Base-by-base conservation (phyloP, 2,797 vertebrate genomes). In the Malacoctenus gilli region DNA sequence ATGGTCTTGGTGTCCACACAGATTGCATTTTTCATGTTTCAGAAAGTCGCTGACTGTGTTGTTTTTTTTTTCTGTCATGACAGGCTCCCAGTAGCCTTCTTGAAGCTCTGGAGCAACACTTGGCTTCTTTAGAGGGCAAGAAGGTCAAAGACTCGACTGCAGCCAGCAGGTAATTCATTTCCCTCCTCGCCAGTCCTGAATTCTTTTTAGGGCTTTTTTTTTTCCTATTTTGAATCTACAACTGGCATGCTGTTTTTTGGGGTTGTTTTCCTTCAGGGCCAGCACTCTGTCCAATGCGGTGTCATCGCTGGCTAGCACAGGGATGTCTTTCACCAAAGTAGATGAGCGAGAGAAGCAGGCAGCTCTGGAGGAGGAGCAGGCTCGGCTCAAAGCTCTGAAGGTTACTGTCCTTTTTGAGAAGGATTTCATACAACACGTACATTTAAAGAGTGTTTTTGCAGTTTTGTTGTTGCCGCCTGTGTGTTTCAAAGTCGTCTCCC, bases 141-240 rank as follows among this genome's bases (percentile, higher is more conserved):
- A 99, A 99, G 90, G 97, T 99, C 63, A 99, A 99, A 92, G 97
- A 99, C 85, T 98, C 97, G 50, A 99, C 97, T 34, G 96, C 95
- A 79, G 96, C 96, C 81, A 99, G 95, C 96, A 97, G 97, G 97
- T 97, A 87, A 53, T 47, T 48, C 49, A 57, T 60, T 44, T 46
- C 15, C 12, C 12, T 31, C 11, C 2, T 43, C 13, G 20, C 36
- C 4, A 0, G 35, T 57, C 34, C 22, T 41, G 18, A 63, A n/a
- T 19, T 25, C 19, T 23, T 32, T 43, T 21, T 49, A 5, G 6
- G 1, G 1, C 25, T 28, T 28, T 28, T 28, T 28, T 28, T 25
- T 15, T 14, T 21, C 21, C 1, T 49, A 20, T 59, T 14, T 20
- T 37, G n/a, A n/a, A n/a, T n/a, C 30, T 36, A n/a, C 21, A 10